These are phyloP conservation scores for Pherbina coryleti DNA, from an alignment of 2,888 invertebrate species.

Conservation along the genomic window DNA sequence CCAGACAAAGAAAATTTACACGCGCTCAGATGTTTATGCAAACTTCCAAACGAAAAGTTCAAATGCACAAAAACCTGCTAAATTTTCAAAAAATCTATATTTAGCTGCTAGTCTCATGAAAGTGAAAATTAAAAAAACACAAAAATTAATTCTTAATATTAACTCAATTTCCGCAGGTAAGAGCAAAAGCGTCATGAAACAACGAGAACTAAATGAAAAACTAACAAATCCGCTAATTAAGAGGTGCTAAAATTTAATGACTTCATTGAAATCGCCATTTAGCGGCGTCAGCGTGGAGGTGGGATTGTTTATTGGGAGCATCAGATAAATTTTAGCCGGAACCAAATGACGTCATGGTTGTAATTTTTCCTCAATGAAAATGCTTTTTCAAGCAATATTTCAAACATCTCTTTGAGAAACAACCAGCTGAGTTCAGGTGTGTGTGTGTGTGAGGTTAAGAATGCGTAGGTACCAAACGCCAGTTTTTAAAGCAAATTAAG, in stretches of 20 bases:
- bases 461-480: too few species aligned
- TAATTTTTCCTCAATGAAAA: background rate
- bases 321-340: too few species aligned
- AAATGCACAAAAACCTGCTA: background rate
- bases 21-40: background rate
- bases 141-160: constrained; percentile 1
- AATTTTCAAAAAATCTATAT: background rate
- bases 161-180: constrained; percentile 18
- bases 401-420: too few species aligned
- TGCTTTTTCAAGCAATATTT: background rate
- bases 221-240: constrained; percentile 5
- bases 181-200: background rate
- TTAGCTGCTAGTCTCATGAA: constrained; percentile 19
- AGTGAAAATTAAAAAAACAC: background rate
- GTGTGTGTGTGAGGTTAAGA: background rate
- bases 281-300: background rate
- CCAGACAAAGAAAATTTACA: background rate
- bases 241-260: constrained; percentile 28
- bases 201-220: background rate
- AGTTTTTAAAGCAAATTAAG: too few species aligned
- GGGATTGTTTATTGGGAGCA: background rate
- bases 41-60: background rate
- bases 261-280: constrained; percentile 7
- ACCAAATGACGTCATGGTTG: background rate
- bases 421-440: background rate